A percentile compares a stretch with the other conserved stretches of the same genome.
phyloP scores from a whole-genome alignment of 2,797 vertebrate genomes.

The Siniperca undulata region DNA sequence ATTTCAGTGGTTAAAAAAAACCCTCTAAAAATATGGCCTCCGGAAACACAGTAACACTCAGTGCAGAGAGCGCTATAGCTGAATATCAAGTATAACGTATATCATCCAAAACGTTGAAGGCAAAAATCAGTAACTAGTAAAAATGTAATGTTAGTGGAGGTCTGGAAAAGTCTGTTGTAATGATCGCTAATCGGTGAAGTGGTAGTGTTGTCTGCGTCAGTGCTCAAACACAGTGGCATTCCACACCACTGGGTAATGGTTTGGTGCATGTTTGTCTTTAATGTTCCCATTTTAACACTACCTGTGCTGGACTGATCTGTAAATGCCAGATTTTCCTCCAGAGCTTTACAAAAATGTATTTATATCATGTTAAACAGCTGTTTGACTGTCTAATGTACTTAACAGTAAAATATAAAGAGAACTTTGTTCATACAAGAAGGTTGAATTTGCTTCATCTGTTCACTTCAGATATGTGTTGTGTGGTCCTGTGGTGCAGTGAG shows the following conservation, averaged over 20 bases:
- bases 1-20: not conserved
- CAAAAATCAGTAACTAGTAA: not conserved
- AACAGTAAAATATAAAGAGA: conserved; percentile 37
- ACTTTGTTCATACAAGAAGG: conserved; percentile 1
- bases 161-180: not conserved
- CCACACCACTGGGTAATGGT: not conserved
- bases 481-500: not conserved
- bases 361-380: conserved; percentile 41
- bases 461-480: not conserved
- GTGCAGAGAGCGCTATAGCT: not conserved
- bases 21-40: too few species aligned
- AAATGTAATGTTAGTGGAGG: not conserved
- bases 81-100: not conserved
- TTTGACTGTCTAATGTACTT: conserved; percentile 36
- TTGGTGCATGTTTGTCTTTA: conserved; percentile 26
- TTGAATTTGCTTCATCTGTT: conserved; percentile 22
- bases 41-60: not conserved
- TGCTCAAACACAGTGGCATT: not conserved
- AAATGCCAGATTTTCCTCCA: conserved; percentile 7
- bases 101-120: not conserved
- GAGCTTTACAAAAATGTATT: conserved; percentile 44
- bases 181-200: not conserved
- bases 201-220: not conserved
- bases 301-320: conserved; percentile 28
- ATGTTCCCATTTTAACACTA: not conserved